A percentile compares a stretch with the other conserved stretches of the same genome.
Evolutionary conservation across 92 coral and sea anemone species (phyloP).

Genomic region (Bergia puertoricense): DNA sequence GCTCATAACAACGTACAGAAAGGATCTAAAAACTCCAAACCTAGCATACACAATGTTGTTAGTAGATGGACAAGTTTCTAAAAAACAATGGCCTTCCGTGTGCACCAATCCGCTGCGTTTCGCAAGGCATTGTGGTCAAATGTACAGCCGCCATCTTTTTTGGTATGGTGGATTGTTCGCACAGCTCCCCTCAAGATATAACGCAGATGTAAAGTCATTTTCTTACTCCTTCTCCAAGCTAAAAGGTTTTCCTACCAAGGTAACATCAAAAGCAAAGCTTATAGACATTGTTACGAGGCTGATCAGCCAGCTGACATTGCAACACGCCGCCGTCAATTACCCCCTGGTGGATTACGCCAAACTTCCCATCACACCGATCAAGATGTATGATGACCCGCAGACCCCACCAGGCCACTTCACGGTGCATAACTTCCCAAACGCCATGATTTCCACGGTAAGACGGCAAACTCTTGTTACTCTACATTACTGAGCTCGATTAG

Average conservation of each 20-base stretch:
- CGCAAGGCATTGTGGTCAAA: too few species aligned
- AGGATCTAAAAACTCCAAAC: too few species aligned
- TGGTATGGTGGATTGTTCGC: too few species aligned
- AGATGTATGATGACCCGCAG: slow-evolving; percentile 24
- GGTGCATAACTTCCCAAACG: slow-evolving; percentile 13
- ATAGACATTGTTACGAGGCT: slow-evolving; percentile 33
- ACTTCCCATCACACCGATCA: background rate
- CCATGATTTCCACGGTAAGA: slow-evolving; percentile 36
- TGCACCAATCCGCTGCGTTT: too few species aligned
- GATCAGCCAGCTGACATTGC: slow-evolving; percentile 25
- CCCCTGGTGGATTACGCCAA: slow-evolving; percentile 36
- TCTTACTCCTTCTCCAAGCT: slow-evolving; percentile 4
- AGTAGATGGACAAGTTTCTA: too few species aligned
- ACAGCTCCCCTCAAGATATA: background rate
- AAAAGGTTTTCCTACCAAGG: slow-evolving; percentile 38
- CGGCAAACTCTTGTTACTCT: background rate
- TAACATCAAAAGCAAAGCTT: background rate
- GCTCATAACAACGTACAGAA: too few species aligned
- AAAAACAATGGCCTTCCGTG: too few species aligned
- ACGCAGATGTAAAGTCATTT: too few species aligned
- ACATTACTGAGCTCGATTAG: background rate
- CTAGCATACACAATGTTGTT: too few species aligned
- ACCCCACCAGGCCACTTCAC: slow-evolving; percentile 19
- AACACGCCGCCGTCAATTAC: slow-evolving; percentile 38
- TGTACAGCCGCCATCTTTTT: too few species aligned